Conservation (phyloP, 2,113 vertebrate genomes). For the Antechinus flavipes region DNA sequence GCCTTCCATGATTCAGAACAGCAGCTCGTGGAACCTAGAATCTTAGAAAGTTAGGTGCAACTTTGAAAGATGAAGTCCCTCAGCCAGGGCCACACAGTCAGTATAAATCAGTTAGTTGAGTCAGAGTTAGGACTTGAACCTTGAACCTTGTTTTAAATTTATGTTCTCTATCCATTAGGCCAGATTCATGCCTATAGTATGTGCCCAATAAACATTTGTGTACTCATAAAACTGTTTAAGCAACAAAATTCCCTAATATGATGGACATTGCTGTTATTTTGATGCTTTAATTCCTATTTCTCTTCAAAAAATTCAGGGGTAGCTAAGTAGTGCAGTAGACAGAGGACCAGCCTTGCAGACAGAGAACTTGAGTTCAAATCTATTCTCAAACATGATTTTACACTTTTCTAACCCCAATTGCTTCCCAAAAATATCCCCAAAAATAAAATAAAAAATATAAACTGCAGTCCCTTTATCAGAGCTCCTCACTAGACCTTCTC, state of each 20-base stretch:
- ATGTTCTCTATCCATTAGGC: not conserved
- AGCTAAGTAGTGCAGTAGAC: not conserved
- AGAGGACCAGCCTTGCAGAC: not conserved
- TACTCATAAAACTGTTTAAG: not conserved
- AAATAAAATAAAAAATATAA: constrained; percentile 23
- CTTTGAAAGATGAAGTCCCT: not conserved
- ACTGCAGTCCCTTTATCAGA: not conserved
- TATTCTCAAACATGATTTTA: not conserved
- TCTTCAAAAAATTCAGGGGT: not conserved
- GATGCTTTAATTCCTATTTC: not conserved
- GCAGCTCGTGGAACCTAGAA: not conserved
- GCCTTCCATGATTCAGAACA: not conserved
- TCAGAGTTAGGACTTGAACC: not conserved
- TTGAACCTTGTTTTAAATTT: not conserved
- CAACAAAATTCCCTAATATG: not conserved
- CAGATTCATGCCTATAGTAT: not conserved
- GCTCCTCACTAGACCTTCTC: not conserved
- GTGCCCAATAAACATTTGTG: not conserved
- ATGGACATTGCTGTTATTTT: not conserved
- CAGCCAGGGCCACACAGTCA: not conserved
- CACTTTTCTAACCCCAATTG: not conserved
- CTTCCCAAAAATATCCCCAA: constrained; percentile 22
- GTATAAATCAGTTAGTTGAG: not conserved
- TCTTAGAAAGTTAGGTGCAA: not conserved
- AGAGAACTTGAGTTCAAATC: not conserved